phyloP scores from a whole-genome alignment of 2,797 vertebrate species.

The Acrocephalus scirpaceus region DNA sequence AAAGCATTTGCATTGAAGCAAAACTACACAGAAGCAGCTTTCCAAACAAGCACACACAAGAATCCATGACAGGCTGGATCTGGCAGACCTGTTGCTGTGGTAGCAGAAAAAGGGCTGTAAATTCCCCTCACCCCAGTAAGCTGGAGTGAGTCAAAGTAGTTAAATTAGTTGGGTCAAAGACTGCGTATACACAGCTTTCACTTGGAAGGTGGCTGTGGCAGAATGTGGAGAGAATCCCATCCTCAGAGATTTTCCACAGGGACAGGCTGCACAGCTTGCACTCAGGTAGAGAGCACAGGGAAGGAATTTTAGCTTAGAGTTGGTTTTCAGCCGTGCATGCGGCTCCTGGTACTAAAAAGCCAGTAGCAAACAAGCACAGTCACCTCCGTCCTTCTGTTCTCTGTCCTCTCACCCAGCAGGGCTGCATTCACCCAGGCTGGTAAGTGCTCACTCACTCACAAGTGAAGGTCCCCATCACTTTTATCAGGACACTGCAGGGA shows the following conservation, averaged over 20 bases:
- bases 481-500: neutral
- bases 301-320: neutral
- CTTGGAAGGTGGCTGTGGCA: neutral
- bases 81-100: neutral
- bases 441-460: neutral
- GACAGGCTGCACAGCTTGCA: neutral
- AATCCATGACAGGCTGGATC: accelerated
- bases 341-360: neutral
- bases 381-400: neutral
- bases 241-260: neutral
- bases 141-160: neutral
- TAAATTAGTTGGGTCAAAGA: neutral
- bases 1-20: conserved; percentile 28
- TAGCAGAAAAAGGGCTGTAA: neutral
- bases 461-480: neutral
- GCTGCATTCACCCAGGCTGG: neutral
- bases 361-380: neutral
- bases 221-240: neutral
- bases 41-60: neutral
- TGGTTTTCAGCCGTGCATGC: accelerated
- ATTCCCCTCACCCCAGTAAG: neutral
- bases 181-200: neutral
- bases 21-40: neutral
- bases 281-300: neutral
- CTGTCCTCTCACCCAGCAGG: neutral